These are phyloP conservation scores for Cyphomyrmex costatus DNA, from an alignment of 1,140 invertebrate species.

Conservation along the genomic window DNA sequence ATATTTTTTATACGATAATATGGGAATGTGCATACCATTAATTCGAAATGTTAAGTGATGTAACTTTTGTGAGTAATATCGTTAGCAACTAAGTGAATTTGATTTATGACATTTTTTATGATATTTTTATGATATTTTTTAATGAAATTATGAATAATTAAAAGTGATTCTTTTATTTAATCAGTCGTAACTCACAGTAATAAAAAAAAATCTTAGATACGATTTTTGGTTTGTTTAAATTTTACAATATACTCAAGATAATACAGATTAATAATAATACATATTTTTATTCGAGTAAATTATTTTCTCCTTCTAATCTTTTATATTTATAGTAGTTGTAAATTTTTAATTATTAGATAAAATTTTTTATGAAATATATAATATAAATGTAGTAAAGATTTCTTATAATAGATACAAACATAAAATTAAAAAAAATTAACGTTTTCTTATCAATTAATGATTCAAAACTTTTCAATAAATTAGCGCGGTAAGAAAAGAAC, in stretches of 20 bases:
- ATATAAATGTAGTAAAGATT: not conserved
- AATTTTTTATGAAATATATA: not conserved
- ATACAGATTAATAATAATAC: not conserved
- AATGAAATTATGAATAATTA: too few relatives aligned
- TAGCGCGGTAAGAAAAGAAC: not conserved
- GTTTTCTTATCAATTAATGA: not conserved
- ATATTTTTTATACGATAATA: not conserved
- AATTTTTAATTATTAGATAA: not conserved
- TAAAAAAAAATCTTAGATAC: too few relatives aligned
- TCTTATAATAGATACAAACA: not conserved
- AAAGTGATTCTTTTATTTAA: too few relatives aligned
- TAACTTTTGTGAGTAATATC: not conserved
- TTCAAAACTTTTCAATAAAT: not conserved
- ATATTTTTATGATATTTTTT: too few relatives aligned
- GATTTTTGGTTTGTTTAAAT: not conserved
- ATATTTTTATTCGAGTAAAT: not conserved
- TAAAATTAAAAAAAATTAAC: not conserved
- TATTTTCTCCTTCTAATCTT: not conserved
- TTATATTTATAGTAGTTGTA: not conserved
- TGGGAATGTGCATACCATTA: not conserved
- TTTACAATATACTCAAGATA: not conserved
- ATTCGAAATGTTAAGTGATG: not conserved
- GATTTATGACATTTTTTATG: too few relatives aligned
- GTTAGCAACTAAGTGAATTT: not conserved
- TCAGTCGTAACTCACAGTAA: too few relatives aligned